These are phyloP conservation scores for Aviceda cuculoides DNA, from an alignment of 2,797 vertebrate genomes.

Conservation along the genomic window DNA sequence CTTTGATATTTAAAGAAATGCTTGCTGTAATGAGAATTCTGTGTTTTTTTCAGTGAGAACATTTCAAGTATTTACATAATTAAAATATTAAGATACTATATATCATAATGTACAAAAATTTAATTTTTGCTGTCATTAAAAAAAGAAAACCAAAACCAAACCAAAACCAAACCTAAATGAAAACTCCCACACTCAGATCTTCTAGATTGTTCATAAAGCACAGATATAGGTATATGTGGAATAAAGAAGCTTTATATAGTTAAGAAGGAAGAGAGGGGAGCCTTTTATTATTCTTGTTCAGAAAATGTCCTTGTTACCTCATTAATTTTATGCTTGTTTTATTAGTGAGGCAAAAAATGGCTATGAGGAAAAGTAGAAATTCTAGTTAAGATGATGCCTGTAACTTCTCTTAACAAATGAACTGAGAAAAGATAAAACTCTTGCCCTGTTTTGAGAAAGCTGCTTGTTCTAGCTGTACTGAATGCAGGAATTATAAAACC, in stretches of 20 bases:
- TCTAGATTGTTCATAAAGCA: not conserved
- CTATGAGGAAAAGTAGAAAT: not conserved
- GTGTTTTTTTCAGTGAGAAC: not conserved
- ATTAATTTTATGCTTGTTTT: not conserved
- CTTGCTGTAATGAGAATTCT: not conserved
- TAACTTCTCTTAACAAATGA: not conserved
- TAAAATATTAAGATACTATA: not conserved
- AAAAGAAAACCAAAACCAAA: not conserved
- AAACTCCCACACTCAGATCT: not conserved
- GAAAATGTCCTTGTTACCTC: not conserved
- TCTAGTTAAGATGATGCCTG: not conserved
- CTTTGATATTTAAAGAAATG: not conserved
- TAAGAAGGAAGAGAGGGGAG: not conserved
- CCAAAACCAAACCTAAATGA: not conserved
- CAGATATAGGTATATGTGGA: not conserved
- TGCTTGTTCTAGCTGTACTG: constrained; percentile 4
- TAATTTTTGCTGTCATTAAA: not conserved
- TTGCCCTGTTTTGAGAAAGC: not conserved
- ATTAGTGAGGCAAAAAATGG: not conserved
- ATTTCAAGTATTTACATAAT: constrained; percentile 2
- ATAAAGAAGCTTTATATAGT: not conserved
- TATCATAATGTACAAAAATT: not conserved
- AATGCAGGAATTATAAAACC: constrained; percentile 50
- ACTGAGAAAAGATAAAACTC: not conserved
- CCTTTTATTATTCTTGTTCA: not conserved